Evolutionary conservation across 2,113 vertebrate species (phyloP), one percentile per base, ranked within the genome.

Genomic region (Cynopterus brachyotis): DNA sequence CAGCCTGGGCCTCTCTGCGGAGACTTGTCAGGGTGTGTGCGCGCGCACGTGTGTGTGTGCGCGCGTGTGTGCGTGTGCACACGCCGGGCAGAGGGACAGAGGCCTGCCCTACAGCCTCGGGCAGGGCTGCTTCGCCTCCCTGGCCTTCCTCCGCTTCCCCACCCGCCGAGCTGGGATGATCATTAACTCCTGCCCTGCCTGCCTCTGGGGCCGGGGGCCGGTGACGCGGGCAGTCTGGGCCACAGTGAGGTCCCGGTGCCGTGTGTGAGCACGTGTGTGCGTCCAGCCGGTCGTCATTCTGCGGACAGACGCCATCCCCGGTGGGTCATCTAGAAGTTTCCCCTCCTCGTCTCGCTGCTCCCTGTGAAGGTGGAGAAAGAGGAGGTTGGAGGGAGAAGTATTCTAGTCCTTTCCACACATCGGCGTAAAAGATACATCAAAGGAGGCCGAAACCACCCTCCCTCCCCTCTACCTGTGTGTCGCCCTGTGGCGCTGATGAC

Each of bases 1-100:
- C 45, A 32, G 37, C 69, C 69, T 62, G 53, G 42, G 53, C 64
- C 79, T 72, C 45, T 60, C 0, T 1, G 60, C 9, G 13, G 62
- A 72, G 59, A 75, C 57, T n/a, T 80, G 60, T 55, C n/a, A 9
- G 19, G 4, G 3, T 53, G 12, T 20, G 15, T 45, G 4, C 17
- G 13, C 1, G 1, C 59, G 15, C 1, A 2, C 9, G 12, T 50
- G 2, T 47, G 13, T 45, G 64, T 45, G 24, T 24, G 62, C 3
- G 22, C 28, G 62, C 55, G 62, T 3, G 10, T n/a, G 75, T 1
- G 16, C 6, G 84, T 45, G 76, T 57, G 26, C 12, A 53, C 2
- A 50, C 47, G 47, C 50, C 4, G 3, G 50, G 50, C 50, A 50
- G 57, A 17, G 9, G 37, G 84, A 26, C 4, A 30, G 66, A 42